Base-by-base conservation (phyloP, 1,140 invertebrate genomes). In the Drosophila nigromelanica region DNA sequence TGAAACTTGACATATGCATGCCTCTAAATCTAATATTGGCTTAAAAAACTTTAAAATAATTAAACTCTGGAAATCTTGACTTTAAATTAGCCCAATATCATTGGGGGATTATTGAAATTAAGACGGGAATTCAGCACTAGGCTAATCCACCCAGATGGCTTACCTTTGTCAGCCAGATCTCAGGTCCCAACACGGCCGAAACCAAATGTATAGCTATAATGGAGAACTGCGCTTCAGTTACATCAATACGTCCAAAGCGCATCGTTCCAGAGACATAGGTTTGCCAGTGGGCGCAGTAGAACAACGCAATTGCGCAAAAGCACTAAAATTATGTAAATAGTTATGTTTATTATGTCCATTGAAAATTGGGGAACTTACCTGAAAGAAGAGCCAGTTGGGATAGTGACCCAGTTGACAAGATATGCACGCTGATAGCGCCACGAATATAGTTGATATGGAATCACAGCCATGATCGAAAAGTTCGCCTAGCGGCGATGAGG, bases 391-490 rank as follows among this genome's bases (percentile, higher is more conserved):
- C 95, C 97, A 97, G 50, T 95, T 95, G 21, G 98, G 97, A 92
- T 97, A 96, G 81, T 96, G 94, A 4, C 98, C 99, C 58, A 99
- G 92, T 89, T 98, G 96, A 61, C 99, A 95, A 47, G 98, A 96
- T 81, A 97, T 96, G 91, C 97, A 98, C 0, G 97, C 96, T 6
- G 98, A 98, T 2, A 99, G 91, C 0, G 98, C 97, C 35, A 99
- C 98, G 93, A 99, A 99, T 61, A 99, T 98, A 94, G 97, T 98
- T 15, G 97, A 98, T 91, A 98, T 95, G 15, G 98, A 98, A 93
- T 99, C 99, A 93, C 99, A 99, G 78, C 99, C 99, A 94, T 99
- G 99, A 94, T 99, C 99, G 93, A 99, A 99, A 4, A 99, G 94
- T 94, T 99, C 99, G 1, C 99, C 99, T 14, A 99, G 93, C 0